A percentile compares a stretch with the other conserved stretches of the same genome.
phyloP scores from a whole-genome alignment of 2,888 invertebrate species.

The Dimorphilus gyrociliatus region DNA sequence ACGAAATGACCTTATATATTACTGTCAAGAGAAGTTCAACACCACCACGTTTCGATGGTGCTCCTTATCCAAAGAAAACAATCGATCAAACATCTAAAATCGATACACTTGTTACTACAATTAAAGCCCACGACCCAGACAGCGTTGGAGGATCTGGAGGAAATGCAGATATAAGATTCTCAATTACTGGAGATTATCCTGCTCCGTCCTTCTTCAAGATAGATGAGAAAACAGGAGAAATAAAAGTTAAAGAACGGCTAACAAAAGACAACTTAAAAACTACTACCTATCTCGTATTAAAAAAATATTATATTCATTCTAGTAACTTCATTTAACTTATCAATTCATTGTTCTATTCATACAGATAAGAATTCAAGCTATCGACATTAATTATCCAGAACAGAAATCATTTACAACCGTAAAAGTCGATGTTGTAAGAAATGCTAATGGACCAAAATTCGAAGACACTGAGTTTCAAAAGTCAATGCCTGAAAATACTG shows the following conservation, averaged over 20 bases:
- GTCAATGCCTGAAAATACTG: conserved; percentile 16
- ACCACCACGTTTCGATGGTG: conserved; percentile 10
- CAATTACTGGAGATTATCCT: conserved; percentile 13
- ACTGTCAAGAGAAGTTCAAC: conserved; percentile 7
- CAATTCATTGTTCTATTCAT: background rate
- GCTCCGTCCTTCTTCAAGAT: conserved; percentile 19
- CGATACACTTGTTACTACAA: conserved; percentile 12
- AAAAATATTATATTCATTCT: background rate
- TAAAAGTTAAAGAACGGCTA: conserved; percentile 12
- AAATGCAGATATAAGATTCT: conserved; percentile 7
- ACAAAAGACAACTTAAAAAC: conserved; percentile 15
- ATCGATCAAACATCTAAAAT: conserved; percentile 15
- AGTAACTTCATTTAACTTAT: background rate
- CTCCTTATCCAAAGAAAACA: conserved; percentile 9
- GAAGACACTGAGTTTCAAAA: conserved; percentile 13
- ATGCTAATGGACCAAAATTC: conserved; percentile 17
- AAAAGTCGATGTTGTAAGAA: conserved; percentile 14
- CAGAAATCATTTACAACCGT: conserved; percentile 10
- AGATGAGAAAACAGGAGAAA: conserved; percentile 13
- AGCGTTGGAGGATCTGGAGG: background rate
- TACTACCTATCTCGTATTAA: conserved; percentile 8
- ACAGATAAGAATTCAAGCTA: conserved; percentile 8
- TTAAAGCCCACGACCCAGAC: conserved; percentile 19
- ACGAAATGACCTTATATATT: conserved; percentile 9
- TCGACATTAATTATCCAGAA: conserved; percentile 12